phyloP scores from a whole-genome alignment of 2,797 vertebrate genomes.

The Antennarius maculatus region DNA sequence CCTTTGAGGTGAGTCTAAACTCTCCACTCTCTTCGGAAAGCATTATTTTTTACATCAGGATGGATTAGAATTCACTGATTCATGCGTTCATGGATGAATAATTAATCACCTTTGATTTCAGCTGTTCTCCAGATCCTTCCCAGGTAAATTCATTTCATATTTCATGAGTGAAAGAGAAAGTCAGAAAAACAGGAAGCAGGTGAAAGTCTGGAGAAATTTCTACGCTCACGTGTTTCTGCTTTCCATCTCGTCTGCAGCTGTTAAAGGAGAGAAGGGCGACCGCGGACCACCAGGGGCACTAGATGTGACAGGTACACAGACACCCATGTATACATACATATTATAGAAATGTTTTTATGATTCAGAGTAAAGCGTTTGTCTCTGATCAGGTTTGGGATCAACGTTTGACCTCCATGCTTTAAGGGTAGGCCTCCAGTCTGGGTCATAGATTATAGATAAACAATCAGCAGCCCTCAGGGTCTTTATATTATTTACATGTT shows the following conservation, averaged over 20 bases:
- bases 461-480: background rate
- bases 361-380: background rate
- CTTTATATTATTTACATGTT: background rate
- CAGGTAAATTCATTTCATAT: slow-evolving; percentile 54
- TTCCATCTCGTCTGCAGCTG: slow-evolving; percentile 33
- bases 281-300: slow-evolving; percentile 76
- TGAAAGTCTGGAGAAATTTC: too few species aligned
- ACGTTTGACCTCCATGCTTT: slow-evolving; percentile 69
- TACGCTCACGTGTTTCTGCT: background rate
- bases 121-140: slow-evolving; percentile 40
- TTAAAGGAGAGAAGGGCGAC: slow-evolving; percentile 92
- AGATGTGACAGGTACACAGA: slow-evolving; percentile 83
- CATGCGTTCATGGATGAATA: too few species aligned
- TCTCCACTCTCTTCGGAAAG: too few species aligned
- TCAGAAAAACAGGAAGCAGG: too few species aligned
- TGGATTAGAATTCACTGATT: too few species aligned
- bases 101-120: slow-evolving; percentile 38
- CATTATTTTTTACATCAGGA: too few species aligned
- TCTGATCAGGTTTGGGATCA: slow-evolving; percentile 60
- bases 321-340: background rate
- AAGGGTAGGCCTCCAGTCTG: slow-evolving; percentile 52
- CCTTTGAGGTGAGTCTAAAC: slow-evolving; percentile 60
- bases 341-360: background rate
- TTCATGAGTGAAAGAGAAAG: background rate
- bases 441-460: background rate